These are phyloP conservation scores for Actinemys pallida DNA, from an alignment of 2,113 vertebrate genomes.

Conservation along the genomic window DNA sequence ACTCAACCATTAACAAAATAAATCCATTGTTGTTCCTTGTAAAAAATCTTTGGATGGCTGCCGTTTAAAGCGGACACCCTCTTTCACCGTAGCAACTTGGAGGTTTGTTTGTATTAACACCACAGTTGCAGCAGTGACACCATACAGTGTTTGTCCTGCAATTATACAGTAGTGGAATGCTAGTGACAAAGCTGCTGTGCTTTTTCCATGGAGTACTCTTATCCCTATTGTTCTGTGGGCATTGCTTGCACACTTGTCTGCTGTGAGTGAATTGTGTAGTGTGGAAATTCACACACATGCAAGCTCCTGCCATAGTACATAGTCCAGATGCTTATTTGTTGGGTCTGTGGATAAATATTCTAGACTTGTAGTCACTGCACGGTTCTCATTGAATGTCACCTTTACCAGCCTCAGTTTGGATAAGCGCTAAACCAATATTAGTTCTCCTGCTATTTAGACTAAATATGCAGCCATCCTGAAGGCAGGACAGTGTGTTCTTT, in stretches of 20 bases:
- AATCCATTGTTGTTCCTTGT: background rate
- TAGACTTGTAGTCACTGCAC: background rate
- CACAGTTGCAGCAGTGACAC: background rate
- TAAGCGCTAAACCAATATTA: background rate
- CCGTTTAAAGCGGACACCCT: background rate
- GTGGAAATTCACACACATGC: background rate
- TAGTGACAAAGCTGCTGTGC: background rate
- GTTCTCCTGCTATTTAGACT: background rate
- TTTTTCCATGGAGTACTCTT: background rate
- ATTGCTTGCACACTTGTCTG: background rate
- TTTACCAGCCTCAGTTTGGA: background rate
- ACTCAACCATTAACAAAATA: background rate
- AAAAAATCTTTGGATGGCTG: background rate
- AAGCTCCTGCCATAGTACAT: background rate
- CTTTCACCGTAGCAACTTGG: background rate
- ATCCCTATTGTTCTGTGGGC: background rate
- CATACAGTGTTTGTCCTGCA: background rate
- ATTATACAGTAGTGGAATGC: background rate
- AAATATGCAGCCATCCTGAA: background rate
- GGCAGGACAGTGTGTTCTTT: background rate
- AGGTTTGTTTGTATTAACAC: background rate
- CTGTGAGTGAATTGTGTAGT: background rate
- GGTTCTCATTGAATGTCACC: background rate
- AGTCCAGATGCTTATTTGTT: background rate
- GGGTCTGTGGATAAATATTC: background rate